Base-by-base conservation (phyloP, 2,113 vertebrate species). In the Jaculus jaculus region DNA sequence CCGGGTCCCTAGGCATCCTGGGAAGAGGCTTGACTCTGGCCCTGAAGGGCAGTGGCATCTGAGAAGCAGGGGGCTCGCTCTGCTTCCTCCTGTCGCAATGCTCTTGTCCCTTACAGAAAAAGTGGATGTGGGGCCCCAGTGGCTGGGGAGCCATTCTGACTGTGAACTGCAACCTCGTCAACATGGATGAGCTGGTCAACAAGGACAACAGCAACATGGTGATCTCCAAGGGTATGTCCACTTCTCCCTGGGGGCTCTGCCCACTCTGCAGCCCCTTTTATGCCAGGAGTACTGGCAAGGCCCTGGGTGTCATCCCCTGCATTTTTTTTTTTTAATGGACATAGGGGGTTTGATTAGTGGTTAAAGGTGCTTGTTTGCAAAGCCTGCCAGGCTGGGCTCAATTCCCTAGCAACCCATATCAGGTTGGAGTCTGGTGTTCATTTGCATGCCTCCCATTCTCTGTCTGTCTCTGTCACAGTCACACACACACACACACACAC, bases 141-240 rank as follows among this genome's bases (percentile, higher is more conserved):
- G 99, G 99, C 0, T 98, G 98, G 1, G 99, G 99, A 1, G 99
- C 99, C 92, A 91, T 99, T 89, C 96, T 99, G 20, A 96, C 99
- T 37, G 99, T 99, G 77, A 99, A 99, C 97, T 99, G 98, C 7
- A 98, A 98, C 96, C 97, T 96, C 0, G 98, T 98, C 0, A 54
- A 91, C 0, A 0, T 24, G 0, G 10, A 5, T 18, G 85, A 3
- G 15, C 9, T 10, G 0, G 0, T 0, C 0, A 13, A 5, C 0
- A 18, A 5, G 95, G 95, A 47, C 86, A 79, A 60, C 87, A 69
- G 39, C 0, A 24, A 34, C 10, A 58, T 18, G 26, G 3, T 91
- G 34, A 18, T n/a, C 1, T 12, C 74, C 0, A 87, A 87, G 0
- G 96, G 95, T 95, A n/a, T 28, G 80, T 3, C 7, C 18, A 12